Percentiles rank a stretch among this genome's conserved stretches.
Evolutionary conservation across 2,797 vertebrate species (phyloP).

Genomic region (Brachyalestes nurse): DNA sequence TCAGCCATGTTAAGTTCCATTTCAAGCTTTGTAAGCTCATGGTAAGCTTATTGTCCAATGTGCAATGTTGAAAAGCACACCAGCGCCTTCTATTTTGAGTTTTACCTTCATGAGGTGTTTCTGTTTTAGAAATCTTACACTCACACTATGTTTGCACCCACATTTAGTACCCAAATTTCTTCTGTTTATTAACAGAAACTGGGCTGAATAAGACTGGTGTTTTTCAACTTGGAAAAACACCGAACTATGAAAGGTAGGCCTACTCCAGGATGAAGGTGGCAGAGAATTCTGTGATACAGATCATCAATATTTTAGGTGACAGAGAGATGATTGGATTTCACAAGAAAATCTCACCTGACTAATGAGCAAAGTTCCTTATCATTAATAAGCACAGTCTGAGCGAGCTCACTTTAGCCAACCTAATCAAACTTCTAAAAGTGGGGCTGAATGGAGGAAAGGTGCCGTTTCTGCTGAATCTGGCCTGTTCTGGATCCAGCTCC

Average conservation of each 20-base stretch:
- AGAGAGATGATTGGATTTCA: conserved; percentile 33
- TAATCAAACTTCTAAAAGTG: conserved; percentile 46
- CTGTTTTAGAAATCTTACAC: too few relatives aligned
- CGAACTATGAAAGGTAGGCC: neutral
- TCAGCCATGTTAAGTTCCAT: too few relatives aligned
- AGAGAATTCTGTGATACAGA: neutral
- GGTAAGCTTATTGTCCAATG: too few relatives aligned
- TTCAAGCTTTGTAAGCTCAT: too few relatives aligned
- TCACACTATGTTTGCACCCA: too few relatives aligned
- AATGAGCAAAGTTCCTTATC: conserved; percentile 1
- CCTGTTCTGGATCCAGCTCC: conserved; percentile 37
- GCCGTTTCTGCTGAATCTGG: conserved; percentile 53
- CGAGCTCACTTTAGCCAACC: conserved; percentile 28
- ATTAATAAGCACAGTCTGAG: conserved; percentile 49
- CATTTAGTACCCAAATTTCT: too few relatives aligned
- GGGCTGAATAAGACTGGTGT: neutral
- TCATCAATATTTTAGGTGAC: conserved; percentile 21
- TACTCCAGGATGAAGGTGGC: neutral
- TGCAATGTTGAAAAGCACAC: too few relatives aligned
- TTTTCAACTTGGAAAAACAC: neutral
- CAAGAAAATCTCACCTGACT: conserved; percentile 11
- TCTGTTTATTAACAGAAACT: too few relatives aligned
- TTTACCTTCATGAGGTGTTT: too few relatives aligned
- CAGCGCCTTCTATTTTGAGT: too few relatives aligned
- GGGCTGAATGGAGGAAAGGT: conserved; percentile 47